These are phyloP conservation scores for Labia minor DNA, from an alignment of 2,888 invertebrate genomes.

Conservation along the genomic window DNA sequence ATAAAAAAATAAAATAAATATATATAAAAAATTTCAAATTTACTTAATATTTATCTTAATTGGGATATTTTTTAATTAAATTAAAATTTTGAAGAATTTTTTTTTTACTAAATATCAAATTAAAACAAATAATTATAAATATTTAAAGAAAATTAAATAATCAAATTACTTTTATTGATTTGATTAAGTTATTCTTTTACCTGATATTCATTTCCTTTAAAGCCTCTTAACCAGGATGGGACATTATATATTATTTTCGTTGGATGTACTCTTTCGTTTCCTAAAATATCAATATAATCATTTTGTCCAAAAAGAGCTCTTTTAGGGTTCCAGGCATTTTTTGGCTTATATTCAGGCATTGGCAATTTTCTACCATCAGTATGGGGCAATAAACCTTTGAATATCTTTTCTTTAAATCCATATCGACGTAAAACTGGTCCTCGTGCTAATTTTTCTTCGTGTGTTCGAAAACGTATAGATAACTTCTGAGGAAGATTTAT, in stretches of 20 bases:
- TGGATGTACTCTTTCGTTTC: conserved; percentile 71
- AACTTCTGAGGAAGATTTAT: conserved; percentile 35
- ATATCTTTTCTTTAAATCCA: conserved; percentile 59
- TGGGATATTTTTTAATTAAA: no score
- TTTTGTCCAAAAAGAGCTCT: conserved; percentile 86
- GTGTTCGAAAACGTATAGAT: conserved; percentile 45
- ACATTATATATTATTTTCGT: conserved; percentile 72
- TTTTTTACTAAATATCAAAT: no score
- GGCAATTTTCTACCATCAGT: conserved; percentile 43
- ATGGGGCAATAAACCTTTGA: conserved; percentile 62
- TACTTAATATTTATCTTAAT: no score
- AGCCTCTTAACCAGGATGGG: conserved; percentile 82
- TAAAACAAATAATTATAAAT: no score
- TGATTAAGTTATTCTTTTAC: conserved; percentile 37
- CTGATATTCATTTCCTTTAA: conserved; percentile 75
- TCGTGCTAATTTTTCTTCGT: conserved; percentile 47
- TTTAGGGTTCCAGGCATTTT: conserved; percentile 62
- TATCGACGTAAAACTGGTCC: conserved; percentile 54
- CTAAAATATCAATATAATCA: conserved; percentile 93
- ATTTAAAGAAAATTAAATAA: no score
- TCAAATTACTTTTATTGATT: no score
- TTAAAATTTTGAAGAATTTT: no score
- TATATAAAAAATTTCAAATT: no score
- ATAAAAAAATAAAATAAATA: no score
- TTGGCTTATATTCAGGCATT: conserved; percentile 57